phyloP scores from a whole-genome alignment of 2,797 vertebrate species.

The Monodelphis domestica region DNA sequence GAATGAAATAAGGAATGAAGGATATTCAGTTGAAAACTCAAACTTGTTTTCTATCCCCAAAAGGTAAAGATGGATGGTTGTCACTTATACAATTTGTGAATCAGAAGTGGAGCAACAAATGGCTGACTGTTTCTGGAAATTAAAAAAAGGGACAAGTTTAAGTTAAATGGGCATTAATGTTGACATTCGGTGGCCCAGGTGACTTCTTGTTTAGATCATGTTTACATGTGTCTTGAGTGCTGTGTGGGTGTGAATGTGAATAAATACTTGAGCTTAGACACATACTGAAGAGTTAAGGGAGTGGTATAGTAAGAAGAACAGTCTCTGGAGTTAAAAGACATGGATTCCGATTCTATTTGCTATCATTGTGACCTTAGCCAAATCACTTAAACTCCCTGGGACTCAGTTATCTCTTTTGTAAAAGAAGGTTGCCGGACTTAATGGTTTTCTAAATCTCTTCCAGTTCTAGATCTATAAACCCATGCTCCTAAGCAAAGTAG shows the following conservation, averaged over 20 bases:
- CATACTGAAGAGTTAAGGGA: background rate
- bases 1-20: background rate
- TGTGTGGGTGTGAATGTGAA: background rate
- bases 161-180: constrained; percentile 5
- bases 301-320: background rate
- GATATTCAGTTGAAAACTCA: background rate
- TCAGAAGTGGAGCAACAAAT: constrained; percentile 10
- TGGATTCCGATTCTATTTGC: background rate
- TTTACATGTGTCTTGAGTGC: background rate
- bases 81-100: constrained; percentile 16
- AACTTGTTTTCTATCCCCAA: background rate
- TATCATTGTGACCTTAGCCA: background rate
- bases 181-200: background rate
- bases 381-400: background rate
- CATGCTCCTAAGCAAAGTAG: background rate
- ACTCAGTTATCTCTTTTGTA: background rate
- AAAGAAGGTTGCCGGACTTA: background rate
- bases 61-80: constrained; percentile 4
- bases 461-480: background rate
- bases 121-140: background rate
- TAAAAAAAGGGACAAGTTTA: constrained; percentile 7
- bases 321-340: background rate
- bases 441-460: background rate
- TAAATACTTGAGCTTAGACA: too few species aligned
- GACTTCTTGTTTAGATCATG: background rate